Percentiles rank a stretch among this genome's conserved stretches.
Conservation (phyloP, 2,113 vertebrate genomes). For the Clarias batrachus region DNA sequence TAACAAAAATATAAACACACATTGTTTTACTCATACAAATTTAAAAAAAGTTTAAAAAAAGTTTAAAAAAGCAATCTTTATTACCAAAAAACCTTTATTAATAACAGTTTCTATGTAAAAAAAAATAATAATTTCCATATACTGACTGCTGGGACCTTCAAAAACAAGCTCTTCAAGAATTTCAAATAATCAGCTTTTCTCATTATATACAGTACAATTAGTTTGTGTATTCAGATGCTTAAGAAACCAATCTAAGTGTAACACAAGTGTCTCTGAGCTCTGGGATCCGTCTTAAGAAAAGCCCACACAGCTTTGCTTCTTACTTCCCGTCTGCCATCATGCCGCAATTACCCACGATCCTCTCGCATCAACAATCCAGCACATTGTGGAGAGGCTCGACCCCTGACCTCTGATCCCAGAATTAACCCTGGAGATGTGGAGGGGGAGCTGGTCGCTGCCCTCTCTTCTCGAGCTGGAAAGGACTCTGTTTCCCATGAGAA, state of each 20-base stretch:
- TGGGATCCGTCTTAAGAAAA: conserved; percentile 23
- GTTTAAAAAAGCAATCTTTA: background rate
- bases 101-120: background rate
- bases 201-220: background rate
- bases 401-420: conserved; percentile 53
- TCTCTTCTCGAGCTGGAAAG: conserved; percentile 40
- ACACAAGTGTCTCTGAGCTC: background rate
- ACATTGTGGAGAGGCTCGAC: conserved; percentile 57
- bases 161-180: background rate
- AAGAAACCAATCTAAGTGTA: background rate
- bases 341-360: conserved; percentile 45
- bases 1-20: no score
- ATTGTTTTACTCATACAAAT: no score
- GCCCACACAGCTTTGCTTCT: conserved; percentile 6
- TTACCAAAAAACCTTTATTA: background rate
- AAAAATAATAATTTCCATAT: background rate
- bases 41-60: background rate
- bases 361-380: conserved; percentile 55
- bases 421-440: conserved; percentile 53
- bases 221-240: background rate
- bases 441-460: conserved; percentile 29
- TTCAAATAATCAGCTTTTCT: background rate
- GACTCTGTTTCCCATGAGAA: conserved; percentile 76
- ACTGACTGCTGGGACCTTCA: no score
- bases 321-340: conserved; percentile 43